These are phyloP conservation scores for Lathronympha strigana DNA, from an alignment of 2,888 invertebrate genomes.

Conservation along the genomic window DNA sequence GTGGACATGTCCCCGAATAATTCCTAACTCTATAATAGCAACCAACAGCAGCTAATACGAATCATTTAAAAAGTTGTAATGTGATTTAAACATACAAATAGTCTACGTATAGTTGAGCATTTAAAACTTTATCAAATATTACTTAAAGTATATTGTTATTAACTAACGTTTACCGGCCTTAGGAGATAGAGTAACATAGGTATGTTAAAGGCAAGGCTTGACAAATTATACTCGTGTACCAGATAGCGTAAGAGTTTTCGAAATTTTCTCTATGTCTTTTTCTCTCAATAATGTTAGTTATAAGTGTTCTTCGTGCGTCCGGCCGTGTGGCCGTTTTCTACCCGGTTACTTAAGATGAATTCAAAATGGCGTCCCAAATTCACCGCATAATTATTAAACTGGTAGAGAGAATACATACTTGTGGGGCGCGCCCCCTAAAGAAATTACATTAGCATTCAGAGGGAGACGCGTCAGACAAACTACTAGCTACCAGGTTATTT, in stretches of 20 bases:
- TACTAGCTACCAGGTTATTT: not conserved
- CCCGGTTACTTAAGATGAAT: constrained; percentile 2
- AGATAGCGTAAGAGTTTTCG: constrained; percentile 72
- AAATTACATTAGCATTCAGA: not conserved
- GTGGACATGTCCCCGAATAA: not conserved
- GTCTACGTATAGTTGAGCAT: constrained; percentile 73
- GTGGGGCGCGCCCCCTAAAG: not conserved
- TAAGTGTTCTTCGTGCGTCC: constrained; percentile 61
- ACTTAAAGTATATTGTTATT: constrained; percentile 79
- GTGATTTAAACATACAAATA: constrained; percentile 70
- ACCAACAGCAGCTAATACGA: constrained; percentile 1
- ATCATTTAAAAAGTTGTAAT: constrained; percentile 53
- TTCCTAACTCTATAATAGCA: not conserved
- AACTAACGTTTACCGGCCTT: constrained; percentile 81
- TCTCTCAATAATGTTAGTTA: constrained; percentile 77
- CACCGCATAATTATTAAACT: not conserved
- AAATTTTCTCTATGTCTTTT: constrained; percentile 79
- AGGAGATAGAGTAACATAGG: constrained; percentile 71
- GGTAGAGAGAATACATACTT: not conserved
- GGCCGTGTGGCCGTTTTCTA: constrained; percentile 49
- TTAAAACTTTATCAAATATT: constrained; percentile 68
- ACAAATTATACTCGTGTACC: constrained; percentile 68
- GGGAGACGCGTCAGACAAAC: not conserved
- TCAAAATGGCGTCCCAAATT: constrained; percentile 10
- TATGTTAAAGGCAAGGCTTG: constrained; percentile 71